Base-by-base conservation (phyloP, 2,888 invertebrate genomes). In the Electrophaes corylata region DNA sequence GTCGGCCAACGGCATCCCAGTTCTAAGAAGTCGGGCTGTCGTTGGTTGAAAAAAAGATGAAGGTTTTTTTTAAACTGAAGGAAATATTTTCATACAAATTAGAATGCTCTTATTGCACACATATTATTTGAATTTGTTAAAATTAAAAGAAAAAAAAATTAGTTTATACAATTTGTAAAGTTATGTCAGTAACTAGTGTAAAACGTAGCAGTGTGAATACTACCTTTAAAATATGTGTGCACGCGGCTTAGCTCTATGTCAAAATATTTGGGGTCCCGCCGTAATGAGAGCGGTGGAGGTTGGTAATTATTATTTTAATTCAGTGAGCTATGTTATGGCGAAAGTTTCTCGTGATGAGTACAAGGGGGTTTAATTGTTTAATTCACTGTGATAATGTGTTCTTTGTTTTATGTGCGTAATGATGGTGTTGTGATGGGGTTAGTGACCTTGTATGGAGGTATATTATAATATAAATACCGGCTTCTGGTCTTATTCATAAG, bases 251-350 rank as follows among this genome's bases (percentile, higher is more conserved):
- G 54, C 43, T 48, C 54, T 43, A 64, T 67, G 71, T 76, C 73
- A 73, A 73, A 76, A 76, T 78, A 76, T 78, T 78, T 78, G 64
- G 78, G 76, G 76, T 74, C 46, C 66, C 51, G 65, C 57, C 65
- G 45, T 72, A 71, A 73, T 71, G 66, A 55, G 54, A 54, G 74
- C 59, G 66, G 53, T 57, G 50, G 70, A 65, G 67, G 57, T 37
- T 64, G 57, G 69, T 72, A 75, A 78, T 78, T 76, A 75, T 75
- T 74, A 75, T 78, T 78, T 78, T 76, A 78, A 78, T 78, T 65
- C 69, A 62, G 60, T 61, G 53, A 60, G 66, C 65, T 60, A 62
- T 60, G 57, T 60, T 57, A 63, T 54, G 55, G 56, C 56, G 20
- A 60, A 60, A 60, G 51, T 60, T 60, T 55, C 54, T 49, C 19